Percentiles rank a stretch among this genome's conserved stretches.
Conservation (phyloP, 2,113 vertebrate species). For the Aviceda subcristata region DNA sequence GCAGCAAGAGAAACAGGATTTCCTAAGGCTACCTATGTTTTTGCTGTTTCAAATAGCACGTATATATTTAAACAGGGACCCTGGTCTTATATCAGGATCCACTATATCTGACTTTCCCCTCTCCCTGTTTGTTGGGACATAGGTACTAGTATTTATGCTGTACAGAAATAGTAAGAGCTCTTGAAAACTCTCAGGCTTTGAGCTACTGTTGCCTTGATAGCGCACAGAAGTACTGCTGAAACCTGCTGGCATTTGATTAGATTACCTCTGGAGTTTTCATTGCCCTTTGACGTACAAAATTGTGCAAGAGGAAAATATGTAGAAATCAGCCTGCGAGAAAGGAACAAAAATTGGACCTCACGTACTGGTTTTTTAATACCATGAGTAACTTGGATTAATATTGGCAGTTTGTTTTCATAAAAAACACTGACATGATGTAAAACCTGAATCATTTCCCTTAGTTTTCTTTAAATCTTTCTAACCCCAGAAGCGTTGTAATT, state of each 20-base stretch:
- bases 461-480: neutral
- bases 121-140: neutral
- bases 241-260: neutral
- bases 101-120: neutral
- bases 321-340: neutral
- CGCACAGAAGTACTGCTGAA: neutral
- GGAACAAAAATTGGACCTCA: neutral
- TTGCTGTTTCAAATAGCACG: neutral
- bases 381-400: neutral
- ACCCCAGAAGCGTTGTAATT: neutral
- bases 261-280: neutral
- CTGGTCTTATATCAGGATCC: neutral
- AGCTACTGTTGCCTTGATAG: neutral
- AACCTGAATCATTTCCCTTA: neutral
- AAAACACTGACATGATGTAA: neutral
- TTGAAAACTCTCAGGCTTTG: neutral
- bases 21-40: neutral
- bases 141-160: neutral
- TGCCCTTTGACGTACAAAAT: neutral
- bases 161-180: neutral
- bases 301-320: neutral
- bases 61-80: neutral
- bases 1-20: neutral
- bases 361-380: neutral
- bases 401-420: neutral